Evolutionary conservation across 92 coral and sea anemone genomes (phyloP), one percentile per base, ranked within the genome.

Genomic region (Paragorgia papillata): DNA sequence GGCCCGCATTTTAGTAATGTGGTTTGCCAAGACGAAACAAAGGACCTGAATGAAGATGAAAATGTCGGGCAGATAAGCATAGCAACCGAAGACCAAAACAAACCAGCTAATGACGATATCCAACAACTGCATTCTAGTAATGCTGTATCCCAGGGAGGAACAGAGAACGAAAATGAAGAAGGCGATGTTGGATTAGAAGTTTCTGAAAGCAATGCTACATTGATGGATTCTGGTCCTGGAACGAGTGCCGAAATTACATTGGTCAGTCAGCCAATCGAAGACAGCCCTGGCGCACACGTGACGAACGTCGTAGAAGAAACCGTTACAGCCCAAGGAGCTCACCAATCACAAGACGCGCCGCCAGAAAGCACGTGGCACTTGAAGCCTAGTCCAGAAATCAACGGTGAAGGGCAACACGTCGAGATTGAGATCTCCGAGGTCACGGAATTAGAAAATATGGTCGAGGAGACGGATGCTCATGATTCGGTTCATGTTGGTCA

Each of bases 381-480:
- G 7, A 33, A 19, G 10, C 46, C 57, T 17, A 31, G 9, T 12
- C 64, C 64, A 32, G 30, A n/a, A 3, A 34, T 71, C 30, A 19
- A 40, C 2, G 50, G 34, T 6, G 40, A 57, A 40, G 75, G 75
- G 18, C 50, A 71, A 41, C 64, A 29, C 20, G 64, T 71, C 27
- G 64, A 71, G 35, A 35, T 71, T 5, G 78, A 71, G 19, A 71
- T 71, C 21, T 71, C 78, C 19, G 78, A 71, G 29, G 78, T 71
- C 37, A 51, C 61, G 7, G 76, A 69, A 18, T 13, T 48, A 1
- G 78, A 71, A 5, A 51, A 25, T 14, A 28, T 22, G 62, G 4
- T 31, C 10, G 33, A 22, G 17, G 58, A 17, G 20, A 17, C 7
- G 20, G 17, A 51, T n/a, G 20, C 4, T 5, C 21, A 22, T 17